A percentile compares a stretch with the other conserved stretches of the same genome.
phyloP scores from a whole-genome alignment of 2,113 vertebrate species.

The Ranitomeya imitator region DNA sequence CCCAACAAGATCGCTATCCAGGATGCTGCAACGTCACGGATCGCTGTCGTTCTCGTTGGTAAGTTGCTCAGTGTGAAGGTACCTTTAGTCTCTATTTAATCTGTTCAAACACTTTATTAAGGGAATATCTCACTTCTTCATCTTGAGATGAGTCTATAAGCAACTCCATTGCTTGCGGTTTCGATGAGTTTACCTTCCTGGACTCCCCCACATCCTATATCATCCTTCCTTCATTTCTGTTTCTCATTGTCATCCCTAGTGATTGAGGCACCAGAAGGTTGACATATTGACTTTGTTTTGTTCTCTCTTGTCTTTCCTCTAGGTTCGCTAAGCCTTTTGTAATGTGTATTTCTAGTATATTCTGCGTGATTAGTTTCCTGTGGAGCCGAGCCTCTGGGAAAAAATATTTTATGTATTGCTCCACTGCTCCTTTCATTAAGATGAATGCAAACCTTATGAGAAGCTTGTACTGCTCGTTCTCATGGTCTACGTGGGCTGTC shows the following conservation, averaged over 20 bases:
- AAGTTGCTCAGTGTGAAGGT: no score
- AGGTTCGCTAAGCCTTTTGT: neutral
- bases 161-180: neutral
- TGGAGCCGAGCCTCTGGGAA: no score
- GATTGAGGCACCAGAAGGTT: slow-evolving; percentile 10
- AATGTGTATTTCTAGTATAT: no score
- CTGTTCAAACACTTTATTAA: neutral
- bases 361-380: no score
- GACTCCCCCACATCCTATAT: neutral
- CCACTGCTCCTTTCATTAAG: no score
- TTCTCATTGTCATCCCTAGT: neutral
- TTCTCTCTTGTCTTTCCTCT: neutral
- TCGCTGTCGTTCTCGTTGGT: no score
- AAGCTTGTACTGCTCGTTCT: no score
- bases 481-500: no score
- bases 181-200: neutral
- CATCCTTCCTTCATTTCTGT: neutral
- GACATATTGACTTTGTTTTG: slow-evolving; percentile 20
- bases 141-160: neutral
- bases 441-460: no score
- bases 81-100: neutral
- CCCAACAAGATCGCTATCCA: no score
- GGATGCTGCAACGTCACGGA: no score
- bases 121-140: neutral
- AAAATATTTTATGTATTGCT: no score